Base-by-base conservation (phyloP, 2,888 invertebrate species). In the Caenorhabditis drosophilae region DNA sequence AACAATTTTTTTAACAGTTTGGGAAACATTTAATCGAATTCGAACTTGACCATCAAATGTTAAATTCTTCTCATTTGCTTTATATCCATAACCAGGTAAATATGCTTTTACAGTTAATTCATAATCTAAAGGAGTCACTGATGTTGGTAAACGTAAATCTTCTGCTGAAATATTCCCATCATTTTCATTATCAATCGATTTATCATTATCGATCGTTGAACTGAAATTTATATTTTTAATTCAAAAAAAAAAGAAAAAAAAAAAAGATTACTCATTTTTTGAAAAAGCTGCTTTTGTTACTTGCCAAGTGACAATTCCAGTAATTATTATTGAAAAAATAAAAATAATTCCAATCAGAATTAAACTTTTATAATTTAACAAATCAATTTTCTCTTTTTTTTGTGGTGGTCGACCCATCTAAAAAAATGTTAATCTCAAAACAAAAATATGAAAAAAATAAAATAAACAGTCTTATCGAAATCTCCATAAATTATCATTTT, bases 51-150 rank as follows among this genome's bases (percentile, higher is more conserved):
- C 81, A 36, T 81, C 78, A 44, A 79, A 79, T 6, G 79, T 82
- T 20, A 82, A 49, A 50, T 78, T 78, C 27, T 74, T 73, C 6
- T 66, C 61, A 6, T 40, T 66, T 9, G 64, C 45, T 40, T 57
- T 56, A n/a, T 66, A 67, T 3, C 66, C 78, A 48, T 76, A 81
- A 6, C 81, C 81, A 7, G 81, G 81, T n/a, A 81, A 58, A 58
- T 79, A 78, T 9, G 77, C 68, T 51, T 81, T 80, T 52, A 80
- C 50, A 1, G 68, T 67, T 34, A 80, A 58, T 31, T 79, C 73
- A 54, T 80, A 80, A 58, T 62, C 71, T 23, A 77, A 54, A 2
- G 78, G 77, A 18, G 54, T 27, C 15, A 74, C 55, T 15, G 73
- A 48, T 16, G 58, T 57, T 1, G 75, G 70, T 18, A 78, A 60